phyloP scores from a whole-genome alignment of 2,888 invertebrate genomes.

The Acrobeloides nanus region DNA sequence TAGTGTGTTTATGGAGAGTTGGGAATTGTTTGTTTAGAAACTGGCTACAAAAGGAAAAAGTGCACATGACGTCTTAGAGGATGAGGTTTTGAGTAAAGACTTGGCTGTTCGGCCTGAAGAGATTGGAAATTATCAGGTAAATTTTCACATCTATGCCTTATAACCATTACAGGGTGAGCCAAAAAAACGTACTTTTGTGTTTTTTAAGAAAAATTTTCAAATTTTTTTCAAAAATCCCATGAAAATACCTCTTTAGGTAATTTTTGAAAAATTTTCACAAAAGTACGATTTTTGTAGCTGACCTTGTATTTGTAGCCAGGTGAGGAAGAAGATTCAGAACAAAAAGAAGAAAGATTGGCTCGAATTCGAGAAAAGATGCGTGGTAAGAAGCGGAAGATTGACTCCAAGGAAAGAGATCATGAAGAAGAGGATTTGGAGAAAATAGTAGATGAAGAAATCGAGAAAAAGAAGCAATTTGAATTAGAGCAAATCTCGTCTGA shows the following conservation, averaged over 20 bases:
- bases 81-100: slow-evolving; percentile 68
- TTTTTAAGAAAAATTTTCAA: slow-evolving; percentile 5
- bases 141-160: no score
- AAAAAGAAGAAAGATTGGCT: slow-evolving; percentile 14
- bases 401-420: slow-evolving; percentile 20
- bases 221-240: slow-evolving; percentile 9
- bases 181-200: no score
- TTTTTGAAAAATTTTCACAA: no score
- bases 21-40: slow-evolving; percentile 16
- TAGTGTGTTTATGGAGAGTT: slow-evolving; percentile 1
- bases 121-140: slow-evolving; percentile 32
- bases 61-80: slow-evolving; percentile 81
- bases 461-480: slow-evolving; percentile 15
- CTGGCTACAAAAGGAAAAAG: slow-evolving; percentile 74
- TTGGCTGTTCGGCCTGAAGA: slow-evolving; percentile 50
- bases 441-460: slow-evolving; percentile 17
- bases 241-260: background rate
- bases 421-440: slow-evolving; percentile 23
- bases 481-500: slow-evolving; percentile 17
- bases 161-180: no score
- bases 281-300: no score
- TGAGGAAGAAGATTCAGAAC: slow-evolving; percentile 14
- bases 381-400: slow-evolving; percentile 6
- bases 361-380: slow-evolving; percentile 20
- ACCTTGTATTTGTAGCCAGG: no score